phyloP scores from a whole-genome alignment of 2,797 vertebrate genomes.

The Cryptoprocta ferox region DNA sequence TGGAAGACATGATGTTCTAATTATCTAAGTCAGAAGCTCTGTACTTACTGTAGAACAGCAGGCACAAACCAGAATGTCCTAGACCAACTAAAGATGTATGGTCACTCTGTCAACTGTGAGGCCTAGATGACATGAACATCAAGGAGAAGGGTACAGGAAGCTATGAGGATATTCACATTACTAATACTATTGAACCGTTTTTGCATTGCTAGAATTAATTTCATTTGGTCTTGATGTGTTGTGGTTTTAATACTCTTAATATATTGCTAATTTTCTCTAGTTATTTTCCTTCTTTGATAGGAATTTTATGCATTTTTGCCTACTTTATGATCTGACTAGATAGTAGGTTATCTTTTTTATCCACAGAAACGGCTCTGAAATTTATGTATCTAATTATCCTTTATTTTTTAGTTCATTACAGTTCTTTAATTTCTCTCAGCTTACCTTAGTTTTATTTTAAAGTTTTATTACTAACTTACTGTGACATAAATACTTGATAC shows the following conservation, averaged over 20 bases:
- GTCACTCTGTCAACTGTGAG: not conserved
- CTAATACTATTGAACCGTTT: not conserved
- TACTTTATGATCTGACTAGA: not conserved
- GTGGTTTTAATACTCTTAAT: not conserved
- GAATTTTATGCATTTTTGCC: not conserved
- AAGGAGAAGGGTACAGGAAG: not conserved
- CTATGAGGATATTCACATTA: not conserved
- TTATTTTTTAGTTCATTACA: not conserved
- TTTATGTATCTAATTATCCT: not conserved
- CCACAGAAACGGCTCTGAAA: not conserved
- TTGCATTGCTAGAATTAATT: slow-evolving; percentile 20
- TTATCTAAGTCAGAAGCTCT: not conserved
- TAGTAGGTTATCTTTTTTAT: slow-evolving; percentile 21
- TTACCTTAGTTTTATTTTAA: slow-evolving; percentile 44
- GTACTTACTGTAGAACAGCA: not conserved
- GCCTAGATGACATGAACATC: not conserved
- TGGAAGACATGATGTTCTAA: not conserved
- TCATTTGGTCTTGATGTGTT: not conserved
- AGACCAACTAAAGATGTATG: not conserved
- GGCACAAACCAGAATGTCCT: not conserved
- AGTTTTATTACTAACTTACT: not conserved
- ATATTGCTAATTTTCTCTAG: not conserved
- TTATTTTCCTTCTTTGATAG: not conserved
- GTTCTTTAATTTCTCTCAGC: not conserved
- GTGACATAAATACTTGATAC: not conserved